These are phyloP conservation scores for Rallus crepitans DNA, from an alignment of 2,797 vertebrate genomes.

Conservation along the genomic window DNA sequence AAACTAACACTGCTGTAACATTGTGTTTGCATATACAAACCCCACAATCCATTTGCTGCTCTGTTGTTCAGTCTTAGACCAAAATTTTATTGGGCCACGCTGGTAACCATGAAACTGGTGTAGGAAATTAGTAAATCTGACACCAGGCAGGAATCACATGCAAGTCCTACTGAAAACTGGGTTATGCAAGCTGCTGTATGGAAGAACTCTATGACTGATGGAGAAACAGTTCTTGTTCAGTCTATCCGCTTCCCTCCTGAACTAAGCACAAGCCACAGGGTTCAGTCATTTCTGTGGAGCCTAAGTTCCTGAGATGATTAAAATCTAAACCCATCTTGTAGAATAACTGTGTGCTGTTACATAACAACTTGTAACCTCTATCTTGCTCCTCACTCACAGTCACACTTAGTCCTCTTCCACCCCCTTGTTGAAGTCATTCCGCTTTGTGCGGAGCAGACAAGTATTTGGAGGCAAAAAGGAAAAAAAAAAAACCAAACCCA, in stretches of 20 bases:
- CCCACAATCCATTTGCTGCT: rapidly evolving
- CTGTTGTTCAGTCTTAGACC: not conserved
- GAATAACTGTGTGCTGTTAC: rapidly evolving
- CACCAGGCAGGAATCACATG: not conserved
- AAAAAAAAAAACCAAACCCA: not conserved
- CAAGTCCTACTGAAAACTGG: not conserved
- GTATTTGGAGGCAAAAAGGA: not conserved
- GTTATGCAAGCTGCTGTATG: not conserved
- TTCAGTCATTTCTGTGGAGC: not conserved
- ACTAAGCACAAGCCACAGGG: not conserved
- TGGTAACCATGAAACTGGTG: not conserved
- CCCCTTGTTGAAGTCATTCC: not conserved
- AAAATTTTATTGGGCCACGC: not conserved
- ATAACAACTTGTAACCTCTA: not conserved
- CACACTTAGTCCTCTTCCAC: not conserved
- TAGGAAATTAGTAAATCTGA: not conserved
- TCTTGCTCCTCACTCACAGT: not conserved
- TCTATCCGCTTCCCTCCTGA: not conserved
- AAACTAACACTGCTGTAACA: not conserved
- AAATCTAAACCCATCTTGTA: not conserved
- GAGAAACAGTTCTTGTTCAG: not conserved
- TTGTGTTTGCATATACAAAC: not conserved
- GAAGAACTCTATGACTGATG: not conserved
- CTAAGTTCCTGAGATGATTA: not conserved
- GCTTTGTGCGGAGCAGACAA: rapidly evolving